Conservation (phyloP, 2,113 vertebrate species). For the Aviceda subcristata region DNA sequence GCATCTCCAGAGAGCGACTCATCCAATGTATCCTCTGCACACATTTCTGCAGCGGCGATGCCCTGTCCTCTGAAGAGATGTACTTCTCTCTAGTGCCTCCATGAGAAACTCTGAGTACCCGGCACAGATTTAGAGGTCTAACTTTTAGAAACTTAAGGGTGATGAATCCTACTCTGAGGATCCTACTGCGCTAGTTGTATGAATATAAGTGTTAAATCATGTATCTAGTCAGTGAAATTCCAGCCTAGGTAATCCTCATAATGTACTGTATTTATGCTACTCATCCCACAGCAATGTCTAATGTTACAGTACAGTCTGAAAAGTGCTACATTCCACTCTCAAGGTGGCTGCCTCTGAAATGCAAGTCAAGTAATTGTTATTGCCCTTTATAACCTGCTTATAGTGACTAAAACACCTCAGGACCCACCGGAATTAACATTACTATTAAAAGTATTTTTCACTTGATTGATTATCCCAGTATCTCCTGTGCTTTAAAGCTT, state of each 20-base stretch:
- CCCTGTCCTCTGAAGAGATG: not conserved
- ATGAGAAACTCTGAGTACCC: not conserved
- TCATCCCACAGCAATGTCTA: not conserved
- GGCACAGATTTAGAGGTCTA: not conserved
- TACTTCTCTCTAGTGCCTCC: not conserved
- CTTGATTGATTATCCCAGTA: slow-evolving; percentile 6
- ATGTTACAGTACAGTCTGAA: not conserved
- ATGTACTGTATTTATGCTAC: not conserved
- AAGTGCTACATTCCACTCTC: not conserved
- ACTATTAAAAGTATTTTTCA: slow-evolving; percentile 5
- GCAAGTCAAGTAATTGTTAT: not conserved
- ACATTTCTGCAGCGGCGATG: not conserved
- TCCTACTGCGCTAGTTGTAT: not conserved
- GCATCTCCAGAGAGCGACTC: not conserved
- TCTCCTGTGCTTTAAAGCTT: not conserved
- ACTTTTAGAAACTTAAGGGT: not conserved
- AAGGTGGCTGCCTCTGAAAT: not conserved
- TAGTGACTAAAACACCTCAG: not conserved
- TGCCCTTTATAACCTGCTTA: not conserved
- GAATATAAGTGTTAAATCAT: not conserved
- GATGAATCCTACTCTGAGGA: not conserved
- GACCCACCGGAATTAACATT: not conserved
- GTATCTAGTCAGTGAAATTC: not conserved
- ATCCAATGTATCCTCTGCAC: accelerated
- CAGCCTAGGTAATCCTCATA: not conserved